Conservation (phyloP, 1,140 invertebrate species). For the Eriocheir sinensis region DNA sequence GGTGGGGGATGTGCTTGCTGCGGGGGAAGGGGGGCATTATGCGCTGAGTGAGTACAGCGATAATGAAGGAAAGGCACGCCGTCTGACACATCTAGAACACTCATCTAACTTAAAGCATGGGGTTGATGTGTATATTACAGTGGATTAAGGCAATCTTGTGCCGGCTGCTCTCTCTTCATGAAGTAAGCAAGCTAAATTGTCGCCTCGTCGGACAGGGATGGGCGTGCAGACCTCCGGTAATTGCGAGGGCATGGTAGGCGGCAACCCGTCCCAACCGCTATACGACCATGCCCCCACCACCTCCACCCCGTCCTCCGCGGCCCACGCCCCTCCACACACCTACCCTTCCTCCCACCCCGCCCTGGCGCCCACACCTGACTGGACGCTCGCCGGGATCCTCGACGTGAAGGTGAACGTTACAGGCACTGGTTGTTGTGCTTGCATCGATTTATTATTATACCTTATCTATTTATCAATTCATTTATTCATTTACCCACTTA, state of each 20-base stretch:
- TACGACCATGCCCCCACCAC: background rate
- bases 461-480: too few relatives aligned
- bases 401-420: background rate
- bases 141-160: background rate
- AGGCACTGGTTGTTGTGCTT: too few relatives aligned
- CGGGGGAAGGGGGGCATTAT: background rate
- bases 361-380: background rate
- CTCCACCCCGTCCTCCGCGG: background rate
- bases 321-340: background rate
- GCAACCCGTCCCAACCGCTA: background rate
- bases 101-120: too few relatives aligned
- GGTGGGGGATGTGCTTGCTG: background rate
- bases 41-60: background rate
- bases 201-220: background rate
- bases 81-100: too few relatives aligned
- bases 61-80: background rate
- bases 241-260: background rate
- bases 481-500: too few relatives aligned
- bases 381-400: background rate
- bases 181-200: background rate
- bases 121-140: too few relatives aligned
- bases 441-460: too few relatives aligned
- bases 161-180: background rate
- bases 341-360: background rate
- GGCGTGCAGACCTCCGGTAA: slow-evolving; percentile 60